Evolutionary conservation across 2,113 vertebrate genomes (phyloP).

Genomic region (Myxocyprinus asiaticus): DNA sequence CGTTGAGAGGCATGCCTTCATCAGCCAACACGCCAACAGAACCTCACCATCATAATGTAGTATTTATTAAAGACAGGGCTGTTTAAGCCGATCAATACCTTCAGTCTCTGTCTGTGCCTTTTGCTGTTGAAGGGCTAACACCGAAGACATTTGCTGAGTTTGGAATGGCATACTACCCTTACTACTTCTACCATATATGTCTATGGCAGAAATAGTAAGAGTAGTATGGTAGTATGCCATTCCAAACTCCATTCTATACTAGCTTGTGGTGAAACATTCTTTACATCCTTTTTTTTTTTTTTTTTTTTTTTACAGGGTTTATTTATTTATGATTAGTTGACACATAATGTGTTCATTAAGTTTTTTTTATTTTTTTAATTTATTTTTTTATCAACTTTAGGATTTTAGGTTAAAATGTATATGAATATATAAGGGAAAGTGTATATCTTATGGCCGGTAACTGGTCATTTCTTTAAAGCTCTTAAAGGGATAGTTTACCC

Average conservation of each 20-base stretch:
- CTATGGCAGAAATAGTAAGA: no score
- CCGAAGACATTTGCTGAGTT: slow-evolving; percentile 55
- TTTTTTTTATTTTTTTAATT: no score
- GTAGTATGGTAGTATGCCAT: no score
- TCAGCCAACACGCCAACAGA: slow-evolving; percentile 74
- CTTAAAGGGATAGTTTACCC: no score
- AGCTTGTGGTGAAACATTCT: slow-evolving; percentile 78
- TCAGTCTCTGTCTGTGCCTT: slow-evolving; percentile 72
- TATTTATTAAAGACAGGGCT: slow-evolving; percentile 79
- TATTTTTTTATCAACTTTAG: no score
- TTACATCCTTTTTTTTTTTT: no score
- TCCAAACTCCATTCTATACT: slow-evolving; percentile 54
- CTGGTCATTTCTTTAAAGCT: no score
- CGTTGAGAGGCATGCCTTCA: slow-evolving; percentile 72
- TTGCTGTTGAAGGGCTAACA: slow-evolving; percentile 67
- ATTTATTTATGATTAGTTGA: slow-evolving; percentile 77
- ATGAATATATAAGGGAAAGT: no score
- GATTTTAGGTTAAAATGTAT: no score
- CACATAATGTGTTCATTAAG: slow-evolving; percentile 52
- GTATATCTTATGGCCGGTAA: no score
- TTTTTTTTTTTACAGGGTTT: slow-evolving; percentile 73
- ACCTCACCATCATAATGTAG: slow-evolving; percentile 75
- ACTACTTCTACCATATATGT: no score
- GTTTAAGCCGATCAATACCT: slow-evolving; percentile 78
- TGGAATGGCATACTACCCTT: no score